Evolutionary conservation across 2,797 vertebrate genomes (phyloP), one percentile per base, ranked within the genome.

Genomic region (Petrocephalus sullivani): DNA sequence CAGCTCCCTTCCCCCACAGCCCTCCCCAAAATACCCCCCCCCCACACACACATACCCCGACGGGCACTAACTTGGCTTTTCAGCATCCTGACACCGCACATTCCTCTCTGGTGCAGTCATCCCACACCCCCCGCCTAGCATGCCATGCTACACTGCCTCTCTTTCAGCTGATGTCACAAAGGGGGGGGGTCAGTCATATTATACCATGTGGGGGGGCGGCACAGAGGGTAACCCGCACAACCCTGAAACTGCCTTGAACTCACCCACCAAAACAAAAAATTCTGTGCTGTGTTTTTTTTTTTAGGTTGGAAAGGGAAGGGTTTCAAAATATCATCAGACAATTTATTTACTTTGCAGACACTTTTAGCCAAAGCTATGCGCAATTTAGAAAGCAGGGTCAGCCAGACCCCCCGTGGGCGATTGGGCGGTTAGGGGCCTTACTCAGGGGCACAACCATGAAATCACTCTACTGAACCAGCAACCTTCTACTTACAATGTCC

Each of bases 101-200:
- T 95, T 95, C 93, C 92, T 91, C 85, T 49, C 0, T 0, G 89
- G 91, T 95, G 92, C 2, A 87, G 89, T 94, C 91, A 91, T 93
- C 86, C 91, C 93, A 89, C 3, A 10, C 28, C 64, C 64, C 64
- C 53, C 3, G 10, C 9, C 54, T 46, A n/a, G 87, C 67, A 21
- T 21, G 71, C 46, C 71, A 93, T 91, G 93, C 91, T 93, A 92
- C 90, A 89, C 90, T 49, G 90, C 91, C 92, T 61, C 57, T 61
- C 85, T 58, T 51, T 60, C 28, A 41, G 93, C 89, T 95, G 95
- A 94, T 92, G 94, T 96, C 90, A 95, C 94, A 92, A 91, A 94
- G 89, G 89, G 33, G 57, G 91, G 14, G 0, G 90, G 91, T 93
- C 93, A 93, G 93, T 94, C 94, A 92, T 92, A 92, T 91, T 90